Evolutionary conservation across 2,797 vertebrate genomes (phyloP).

Genomic region (Euphonia xanthogaster): DNA sequence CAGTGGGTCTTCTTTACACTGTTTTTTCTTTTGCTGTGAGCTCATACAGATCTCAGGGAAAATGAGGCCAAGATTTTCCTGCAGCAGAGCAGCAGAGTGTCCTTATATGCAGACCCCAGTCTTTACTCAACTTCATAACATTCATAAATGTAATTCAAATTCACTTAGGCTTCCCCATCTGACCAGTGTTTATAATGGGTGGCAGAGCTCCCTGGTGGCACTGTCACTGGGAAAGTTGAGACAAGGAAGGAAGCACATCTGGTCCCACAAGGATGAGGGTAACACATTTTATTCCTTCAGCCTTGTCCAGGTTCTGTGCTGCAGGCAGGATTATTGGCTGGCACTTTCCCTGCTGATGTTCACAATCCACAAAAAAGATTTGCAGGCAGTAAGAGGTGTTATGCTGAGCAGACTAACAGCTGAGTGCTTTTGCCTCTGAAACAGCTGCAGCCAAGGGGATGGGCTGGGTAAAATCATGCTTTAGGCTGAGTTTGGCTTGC

Average conservation of each 20-base stretch:
- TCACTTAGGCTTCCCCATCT: neutral
- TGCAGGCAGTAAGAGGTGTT: neutral
- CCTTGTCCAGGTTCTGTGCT: neutral
- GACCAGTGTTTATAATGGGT: neutral
- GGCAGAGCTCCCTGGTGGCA: neutral
- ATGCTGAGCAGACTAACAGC: neutral
- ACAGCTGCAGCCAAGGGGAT: neutral
- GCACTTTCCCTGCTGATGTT: neutral
- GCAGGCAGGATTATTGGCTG: neutral
- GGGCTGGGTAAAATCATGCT: neutral
- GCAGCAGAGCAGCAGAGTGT: neutral
- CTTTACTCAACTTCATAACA: neutral
- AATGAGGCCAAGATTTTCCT: neutral
- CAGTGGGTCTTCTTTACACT: fast-evolving
- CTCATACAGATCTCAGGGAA: neutral
- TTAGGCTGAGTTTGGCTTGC: neutral
- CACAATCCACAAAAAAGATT: neutral
- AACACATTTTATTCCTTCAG: neutral
- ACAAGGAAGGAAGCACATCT: fast-evolving
- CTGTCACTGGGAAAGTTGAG: neutral
- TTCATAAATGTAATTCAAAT: neutral
- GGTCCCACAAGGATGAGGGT: neutral
- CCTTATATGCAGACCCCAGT: neutral
- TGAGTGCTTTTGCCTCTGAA: neutral
- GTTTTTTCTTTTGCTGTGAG: neutral